Evolutionary conservation across 2,888 invertebrate genomes (phyloP).

Genomic region (Acleris emargana): DNA sequence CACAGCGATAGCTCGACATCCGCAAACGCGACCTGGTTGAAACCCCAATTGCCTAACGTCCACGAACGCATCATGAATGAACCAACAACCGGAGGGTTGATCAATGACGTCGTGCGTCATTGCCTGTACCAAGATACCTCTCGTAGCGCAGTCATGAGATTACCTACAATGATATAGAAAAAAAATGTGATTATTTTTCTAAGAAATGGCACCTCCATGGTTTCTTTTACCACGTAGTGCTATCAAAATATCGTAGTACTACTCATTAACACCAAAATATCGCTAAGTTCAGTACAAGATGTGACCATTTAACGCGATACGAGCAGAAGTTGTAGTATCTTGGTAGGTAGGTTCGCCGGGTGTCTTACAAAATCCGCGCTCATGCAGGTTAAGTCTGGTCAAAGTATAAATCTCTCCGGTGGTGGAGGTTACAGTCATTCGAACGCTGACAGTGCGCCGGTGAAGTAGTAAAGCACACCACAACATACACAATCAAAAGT

Average conservation of each 20-base stretch:
- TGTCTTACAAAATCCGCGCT: conserved; percentile 80
- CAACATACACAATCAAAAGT: conserved; percentile 48
- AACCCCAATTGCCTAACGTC: conserved; percentile 70
- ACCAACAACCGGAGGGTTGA: conserved; percentile 70
- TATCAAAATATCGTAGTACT: too few relatives aligned
- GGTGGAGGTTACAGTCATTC: conserved; percentile 76
- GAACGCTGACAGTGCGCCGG: conserved; percentile 75
- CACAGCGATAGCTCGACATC: conserved; percentile 54
- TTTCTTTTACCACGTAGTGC: too few relatives aligned
- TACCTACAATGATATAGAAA: too few relatives aligned
- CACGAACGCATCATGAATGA: conserved; percentile 73
- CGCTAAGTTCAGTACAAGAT: conserved; percentile 37
- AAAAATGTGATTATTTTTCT: too few relatives aligned
- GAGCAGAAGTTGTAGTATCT: conserved; percentile 43
- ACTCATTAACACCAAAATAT: background rate
- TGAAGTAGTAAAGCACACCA: conserved; percentile 59
- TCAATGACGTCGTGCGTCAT: conserved; percentile 75
- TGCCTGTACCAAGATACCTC: conserved; percentile 59
- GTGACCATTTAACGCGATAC: conserved; percentile 40
- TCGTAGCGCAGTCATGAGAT: too few relatives aligned
- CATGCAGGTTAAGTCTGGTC: conserved; percentile 77
- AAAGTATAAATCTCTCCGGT: conserved; percentile 78
- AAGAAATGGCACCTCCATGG: too few relatives aligned
- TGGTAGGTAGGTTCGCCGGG: conserved; percentile 70
- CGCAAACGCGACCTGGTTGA: conserved; percentile 69